Conservation (phyloP, 2,113 vertebrate genomes). For the Etheostoma cragini region DNA sequence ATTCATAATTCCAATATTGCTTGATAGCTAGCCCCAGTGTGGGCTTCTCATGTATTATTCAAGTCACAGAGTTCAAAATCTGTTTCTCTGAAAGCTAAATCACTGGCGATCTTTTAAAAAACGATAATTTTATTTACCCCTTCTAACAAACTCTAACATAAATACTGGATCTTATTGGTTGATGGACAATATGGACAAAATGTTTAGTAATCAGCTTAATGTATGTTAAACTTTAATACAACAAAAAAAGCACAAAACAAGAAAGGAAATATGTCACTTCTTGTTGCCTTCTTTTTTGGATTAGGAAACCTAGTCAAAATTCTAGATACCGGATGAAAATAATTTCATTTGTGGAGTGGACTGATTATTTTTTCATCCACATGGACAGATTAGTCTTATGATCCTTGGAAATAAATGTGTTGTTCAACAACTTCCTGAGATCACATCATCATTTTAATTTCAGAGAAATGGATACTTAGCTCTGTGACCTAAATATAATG, state of each 20-base stretch:
- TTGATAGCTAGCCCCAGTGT: neutral
- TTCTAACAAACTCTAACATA: neutral
- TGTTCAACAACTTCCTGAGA: conserved; percentile 12
- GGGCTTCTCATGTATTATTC: conserved; percentile 15
- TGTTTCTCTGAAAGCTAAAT: neutral
- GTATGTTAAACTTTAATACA: neutral
- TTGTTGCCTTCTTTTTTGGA: neutral
- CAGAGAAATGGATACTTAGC: neutral
- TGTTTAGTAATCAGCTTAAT: neutral
- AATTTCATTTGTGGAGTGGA: neutral
- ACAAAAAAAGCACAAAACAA: neutral
- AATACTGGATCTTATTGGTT: neutral
- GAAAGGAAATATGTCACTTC: neutral
- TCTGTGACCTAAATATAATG: conserved; percentile 1
- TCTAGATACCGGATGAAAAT: neutral
- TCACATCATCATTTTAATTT: neutral
- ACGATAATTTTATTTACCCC: neutral
- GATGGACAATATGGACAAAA: neutral
- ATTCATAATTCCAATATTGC: neutral
- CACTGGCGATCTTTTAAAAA: neutral
- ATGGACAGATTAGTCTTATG: neutral
- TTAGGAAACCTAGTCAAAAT: neutral
- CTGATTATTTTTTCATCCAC: neutral
- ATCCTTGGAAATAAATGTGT: neutral
- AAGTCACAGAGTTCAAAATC: conserved; percentile 2